Evolutionary conservation across 2,888 invertebrate genomes (phyloP), one percentile per base, ranked within the genome.

Genomic region (Cheilosia urbana): DNA sequence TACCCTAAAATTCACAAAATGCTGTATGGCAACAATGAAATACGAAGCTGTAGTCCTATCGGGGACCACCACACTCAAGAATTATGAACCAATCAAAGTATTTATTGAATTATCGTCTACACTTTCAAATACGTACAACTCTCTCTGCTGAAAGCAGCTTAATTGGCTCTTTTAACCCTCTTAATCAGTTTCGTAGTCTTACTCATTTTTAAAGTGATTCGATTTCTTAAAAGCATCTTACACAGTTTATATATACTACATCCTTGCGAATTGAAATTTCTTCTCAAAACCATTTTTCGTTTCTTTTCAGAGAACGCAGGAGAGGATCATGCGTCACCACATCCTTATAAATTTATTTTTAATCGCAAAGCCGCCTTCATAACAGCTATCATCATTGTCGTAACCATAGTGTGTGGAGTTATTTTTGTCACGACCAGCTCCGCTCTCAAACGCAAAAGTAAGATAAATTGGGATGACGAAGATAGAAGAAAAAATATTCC

Each of bases 401-500:
- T 89, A 5, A 89, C 88, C 37, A 87, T 89, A 15, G 45, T 89
- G 0, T 76, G 89, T 60, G 90, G 88, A 63, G 87, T 89, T 17
- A 71, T 89, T 49, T 71, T 91, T 78, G 89, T 88, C 24, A 88
- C 88, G 6, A 87, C 89, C n/a, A 89, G 84, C 45, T 88, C 87
- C 65, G 51, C 90, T 17, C 89, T 90, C 62, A 89, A 89, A 68
- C 87, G 57, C 81, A 91, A 90, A 91, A 91, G 91, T 91, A 91
- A 91, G 91, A 85, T 85, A 80, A 75, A 89, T 88, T 91, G 90
- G 89, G 91, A 92, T 89, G 92, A 90, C 88, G 93, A 93, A 88
- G 91, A 92, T 88, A 91, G 90, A 88, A 89, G 91, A 90, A 90
- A 89, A 89, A 91, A 92, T 90, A 91, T 91, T 89, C 93, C 93